A percentile compares a stretch with the other conserved stretches of the same genome.
phyloP scores from a whole-genome alignment of 2,888 invertebrate genomes.

The Chloromyia formosa region DNA sequence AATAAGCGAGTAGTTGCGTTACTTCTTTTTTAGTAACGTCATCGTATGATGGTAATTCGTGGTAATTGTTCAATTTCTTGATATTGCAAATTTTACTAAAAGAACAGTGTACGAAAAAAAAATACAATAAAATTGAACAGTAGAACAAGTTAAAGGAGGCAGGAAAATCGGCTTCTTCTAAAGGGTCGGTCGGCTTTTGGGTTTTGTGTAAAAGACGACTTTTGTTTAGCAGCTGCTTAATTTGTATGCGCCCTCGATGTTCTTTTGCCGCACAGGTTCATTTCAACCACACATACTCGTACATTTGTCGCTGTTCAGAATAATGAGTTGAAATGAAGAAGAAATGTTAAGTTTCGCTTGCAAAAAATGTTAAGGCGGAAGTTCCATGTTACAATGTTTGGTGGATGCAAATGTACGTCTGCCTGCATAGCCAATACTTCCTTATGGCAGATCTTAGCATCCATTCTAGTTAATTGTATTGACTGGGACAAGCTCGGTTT shows the following conservation, averaged over 20 bases:
- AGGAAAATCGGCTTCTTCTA: slow-evolving; percentile 38
- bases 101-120: not conserved
- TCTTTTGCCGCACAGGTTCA: slow-evolving; percentile 22
- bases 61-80: slow-evolving; percentile 36
- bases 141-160: not conserved
- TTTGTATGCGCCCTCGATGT: slow-evolving; percentile 53
- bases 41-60: slow-evolving; percentile 39
- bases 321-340: too few relatives aligned
- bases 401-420: too few relatives aligned
- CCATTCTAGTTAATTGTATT: too few relatives aligned
- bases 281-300: too few relatives aligned
- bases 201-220: slow-evolving; percentile 12
- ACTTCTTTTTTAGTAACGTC: not conserved
- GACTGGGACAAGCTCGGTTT: too few relatives aligned
- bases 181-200: slow-evolving; percentile 32
- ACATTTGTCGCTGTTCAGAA: too few relatives aligned
- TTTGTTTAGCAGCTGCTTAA: slow-evolving; percentile 52
- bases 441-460: too few relatives aligned
- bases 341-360: too few relatives aligned
- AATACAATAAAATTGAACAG: not conserved
- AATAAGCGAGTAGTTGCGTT: not conserved
- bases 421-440: too few relatives aligned
- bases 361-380: too few relatives aligned
- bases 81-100: slow-evolving; percentile 21
- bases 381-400: too few relatives aligned